Evolutionary conservation across 2,888 invertebrate species (phyloP).

Genomic region (Polyommatus icarus): DNA sequence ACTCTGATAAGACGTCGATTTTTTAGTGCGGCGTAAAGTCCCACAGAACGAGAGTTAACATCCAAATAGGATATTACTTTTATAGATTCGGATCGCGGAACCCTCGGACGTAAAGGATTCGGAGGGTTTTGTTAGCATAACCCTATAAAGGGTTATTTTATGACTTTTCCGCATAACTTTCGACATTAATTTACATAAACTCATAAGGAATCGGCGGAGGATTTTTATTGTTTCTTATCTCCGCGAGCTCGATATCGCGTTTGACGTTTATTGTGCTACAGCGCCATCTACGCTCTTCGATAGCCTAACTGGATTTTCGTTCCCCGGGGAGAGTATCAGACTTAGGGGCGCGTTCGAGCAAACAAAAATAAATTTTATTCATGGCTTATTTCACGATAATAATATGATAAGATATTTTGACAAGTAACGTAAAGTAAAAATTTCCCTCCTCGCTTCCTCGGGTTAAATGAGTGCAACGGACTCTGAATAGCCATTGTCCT

Average conservation of each 20-base stretch:
- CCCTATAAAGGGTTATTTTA: slow-evolving; percentile 30
- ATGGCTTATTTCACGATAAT: background rate
- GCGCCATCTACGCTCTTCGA: background rate
- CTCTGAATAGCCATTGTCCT: background rate
- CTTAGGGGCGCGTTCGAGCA: background rate
- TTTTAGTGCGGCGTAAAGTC: slow-evolving; percentile 46
- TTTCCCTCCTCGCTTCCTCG: background rate
- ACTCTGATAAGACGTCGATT: slow-evolving; percentile 48
- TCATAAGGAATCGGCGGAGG: slow-evolving; percentile 24
- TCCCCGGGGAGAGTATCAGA: background rate
- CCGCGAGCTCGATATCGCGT: slow-evolving; percentile 5
- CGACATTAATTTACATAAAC: slow-evolving; percentile 31
- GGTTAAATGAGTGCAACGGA: background rate
- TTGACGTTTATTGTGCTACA: slow-evolving; percentile 20
- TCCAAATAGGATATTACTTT: slow-evolving; percentile 64
- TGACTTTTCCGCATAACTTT: slow-evolving; percentile 12
- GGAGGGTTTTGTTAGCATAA: slow-evolving; percentile 33
- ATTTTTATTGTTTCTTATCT: slow-evolving; percentile 31
- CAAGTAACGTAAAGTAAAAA: background rate
- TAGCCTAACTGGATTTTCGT: slow-evolving; percentile 7
- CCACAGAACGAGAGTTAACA: slow-evolving; percentile 48
- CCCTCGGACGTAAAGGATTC: slow-evolving; percentile 38
- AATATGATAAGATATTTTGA: background rate
- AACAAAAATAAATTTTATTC: slow-evolving; percentile 13
- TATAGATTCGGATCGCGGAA: slow-evolving; percentile 60